Evolutionary conservation across 2,113 vertebrate species (phyloP).

Genomic region (Labeo rohita): DNA sequence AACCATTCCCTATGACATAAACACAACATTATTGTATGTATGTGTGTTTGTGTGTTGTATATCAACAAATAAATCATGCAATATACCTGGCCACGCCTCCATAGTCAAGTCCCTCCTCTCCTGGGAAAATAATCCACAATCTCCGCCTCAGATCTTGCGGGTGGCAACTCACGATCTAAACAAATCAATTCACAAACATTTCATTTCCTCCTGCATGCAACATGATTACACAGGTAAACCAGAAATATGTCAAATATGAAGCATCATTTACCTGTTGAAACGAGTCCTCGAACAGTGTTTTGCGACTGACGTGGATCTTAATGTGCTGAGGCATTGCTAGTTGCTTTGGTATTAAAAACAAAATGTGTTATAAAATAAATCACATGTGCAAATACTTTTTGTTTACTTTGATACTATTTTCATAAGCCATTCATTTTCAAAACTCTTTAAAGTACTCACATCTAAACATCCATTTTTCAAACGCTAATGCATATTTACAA

Average conservation of each 20-base stretch:
- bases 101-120: slow-evolving; percentile 98
- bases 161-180: slow-evolving; percentile 94
- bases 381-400: neutral
- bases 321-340: slow-evolving; percentile 95
- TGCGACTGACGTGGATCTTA: slow-evolving; percentile 94
- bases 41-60: neutral
- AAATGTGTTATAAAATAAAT: neutral
- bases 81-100: slow-evolving; percentile 92
- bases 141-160: slow-evolving; percentile 93
- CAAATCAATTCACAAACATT: neutral
- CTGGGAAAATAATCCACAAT: slow-evolving; percentile 96
- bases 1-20: slow-evolving; percentile 92
- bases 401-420: neutral
- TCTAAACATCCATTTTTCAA: neutral
- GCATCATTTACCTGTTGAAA: slow-evolving; percentile 89
- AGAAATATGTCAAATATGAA: neutral
- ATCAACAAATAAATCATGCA: neutral
- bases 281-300: slow-evolving; percentile 97
- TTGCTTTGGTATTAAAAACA: slow-evolving; percentile 80
- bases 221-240: neutral
- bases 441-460: too few relatives aligned
- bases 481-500: too few relatives aligned
- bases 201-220: neutral
- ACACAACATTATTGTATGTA: neutral
- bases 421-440: neutral